Conservation (phyloP, 2,113 vertebrate species). For the Xyliphius kryptos region DNA sequence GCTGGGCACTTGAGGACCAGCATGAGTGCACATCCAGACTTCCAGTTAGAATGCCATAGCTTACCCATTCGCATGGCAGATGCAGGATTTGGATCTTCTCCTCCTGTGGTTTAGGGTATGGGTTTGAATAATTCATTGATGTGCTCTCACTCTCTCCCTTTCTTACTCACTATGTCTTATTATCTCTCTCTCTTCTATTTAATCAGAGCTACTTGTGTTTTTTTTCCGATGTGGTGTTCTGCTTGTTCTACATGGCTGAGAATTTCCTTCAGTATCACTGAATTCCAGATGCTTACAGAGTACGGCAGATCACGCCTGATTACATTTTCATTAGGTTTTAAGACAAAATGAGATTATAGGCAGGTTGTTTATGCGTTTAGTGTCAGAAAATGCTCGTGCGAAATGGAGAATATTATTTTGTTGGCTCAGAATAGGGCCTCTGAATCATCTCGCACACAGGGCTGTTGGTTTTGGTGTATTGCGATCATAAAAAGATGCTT, state of each 20-base stretch:
- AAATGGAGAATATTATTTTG: neutral
- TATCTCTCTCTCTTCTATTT: neutral
- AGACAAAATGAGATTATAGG: neutral
- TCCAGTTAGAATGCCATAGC: slow-evolving; percentile 50
- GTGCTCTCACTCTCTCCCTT: slow-evolving; percentile 12
- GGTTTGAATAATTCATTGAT: slow-evolving; percentile 62
- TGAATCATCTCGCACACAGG: too few species aligned
- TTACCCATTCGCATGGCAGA: slow-evolving; percentile 56
- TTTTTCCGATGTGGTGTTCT: slow-evolving; percentile 1
- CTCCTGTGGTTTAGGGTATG: slow-evolving; percentile 38
- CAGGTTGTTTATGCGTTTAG: neutral
- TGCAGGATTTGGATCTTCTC: slow-evolving; percentile 38
- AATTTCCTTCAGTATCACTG: slow-evolving; percentile 6
- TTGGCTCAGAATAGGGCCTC: too few species aligned
- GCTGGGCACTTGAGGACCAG: slow-evolving; percentile 37
- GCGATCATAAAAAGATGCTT: too few species aligned
- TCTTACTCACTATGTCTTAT: slow-evolving; percentile 24
- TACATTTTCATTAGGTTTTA: slow-evolving; percentile 1
- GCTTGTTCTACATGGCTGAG: slow-evolving; percentile 4
- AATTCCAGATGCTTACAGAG: neutral
- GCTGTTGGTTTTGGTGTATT: too few species aligned
- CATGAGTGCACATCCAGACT: slow-evolving; percentile 55
- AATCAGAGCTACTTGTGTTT: slow-evolving; percentile 18
- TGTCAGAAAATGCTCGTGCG: neutral
- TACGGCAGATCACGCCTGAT: neutral